phyloP scores from a whole-genome alignment of 1,140 invertebrate genomes.

The Lamellibrachia luymesi region DNA sequence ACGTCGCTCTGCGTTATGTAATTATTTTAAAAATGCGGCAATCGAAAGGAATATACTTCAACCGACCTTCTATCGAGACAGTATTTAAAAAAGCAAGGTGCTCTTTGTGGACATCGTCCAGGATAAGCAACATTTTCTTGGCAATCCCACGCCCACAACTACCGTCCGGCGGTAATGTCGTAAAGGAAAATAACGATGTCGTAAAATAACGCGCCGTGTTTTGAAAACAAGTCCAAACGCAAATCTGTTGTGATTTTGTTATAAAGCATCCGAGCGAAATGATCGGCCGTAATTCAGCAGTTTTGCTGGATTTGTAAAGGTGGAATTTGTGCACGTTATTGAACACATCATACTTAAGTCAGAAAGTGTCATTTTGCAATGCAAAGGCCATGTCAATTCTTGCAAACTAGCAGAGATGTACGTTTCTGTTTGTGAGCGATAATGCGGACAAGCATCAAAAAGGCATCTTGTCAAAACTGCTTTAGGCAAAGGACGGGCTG shows the following conservation, averaged over 20 bases:
- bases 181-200: background rate
- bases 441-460: background rate
- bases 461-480: background rate
- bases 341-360: background rate
- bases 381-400: background rate
- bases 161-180: background rate
- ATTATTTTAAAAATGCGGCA: background rate
- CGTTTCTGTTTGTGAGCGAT: background rate
- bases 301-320: background rate
- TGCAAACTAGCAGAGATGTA: background rate
- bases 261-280: background rate
- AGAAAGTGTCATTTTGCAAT: background rate
- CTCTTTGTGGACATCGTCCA: conserved; percentile 43
- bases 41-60: background rate
- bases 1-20: background rate
- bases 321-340: background rate
- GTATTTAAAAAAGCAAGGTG: conserved; percentile 37
- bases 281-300: background rate
- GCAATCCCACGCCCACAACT: background rate
- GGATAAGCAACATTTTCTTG: conserved; percentile 36
- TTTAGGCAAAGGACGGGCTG: background rate
- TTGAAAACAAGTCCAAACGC: conserved; percentile 4
- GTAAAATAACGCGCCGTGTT: background rate
- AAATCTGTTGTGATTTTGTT: background rate
- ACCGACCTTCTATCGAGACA: conserved; percentile 33